These are phyloP conservation scores for Catagonus wagneri DNA, from an alignment of 2,113 vertebrate species.

Conservation along the genomic window DNA sequence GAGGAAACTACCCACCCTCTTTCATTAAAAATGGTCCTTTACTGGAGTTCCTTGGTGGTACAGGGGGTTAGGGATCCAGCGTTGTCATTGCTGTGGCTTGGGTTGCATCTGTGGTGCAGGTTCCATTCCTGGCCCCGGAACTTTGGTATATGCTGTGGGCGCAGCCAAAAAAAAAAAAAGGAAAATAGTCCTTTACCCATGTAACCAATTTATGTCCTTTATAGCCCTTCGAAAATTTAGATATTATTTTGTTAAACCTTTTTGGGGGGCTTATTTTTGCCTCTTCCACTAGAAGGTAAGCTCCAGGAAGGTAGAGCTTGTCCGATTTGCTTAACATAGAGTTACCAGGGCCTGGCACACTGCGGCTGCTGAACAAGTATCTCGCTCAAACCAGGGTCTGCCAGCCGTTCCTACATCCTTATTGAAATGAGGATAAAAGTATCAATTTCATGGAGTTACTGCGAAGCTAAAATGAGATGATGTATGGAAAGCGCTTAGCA, in stretches of 20 bases:
- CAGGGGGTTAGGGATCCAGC: too few relatives aligned
- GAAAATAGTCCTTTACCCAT: neutral
- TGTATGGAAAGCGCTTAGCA: neutral
- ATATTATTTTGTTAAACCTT: neutral
- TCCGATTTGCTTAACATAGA: neutral
- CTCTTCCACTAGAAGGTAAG: neutral
- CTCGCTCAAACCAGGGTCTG: neutral
- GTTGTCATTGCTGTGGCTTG: too few relatives aligned
- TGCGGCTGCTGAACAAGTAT: neutral
- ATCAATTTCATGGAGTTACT: neutral
- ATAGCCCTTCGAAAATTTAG: neutral
- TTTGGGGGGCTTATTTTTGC: neutral
- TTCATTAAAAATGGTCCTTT: conserved; percentile 3
- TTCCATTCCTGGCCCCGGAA: too few relatives aligned
- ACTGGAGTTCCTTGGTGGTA: too few relatives aligned
- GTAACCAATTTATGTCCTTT: neutral
- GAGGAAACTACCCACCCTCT: neutral
- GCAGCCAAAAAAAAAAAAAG: too few relatives aligned
- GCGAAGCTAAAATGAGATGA: neutral
- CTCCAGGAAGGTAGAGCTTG: neutral
- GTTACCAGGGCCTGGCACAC: neutral
- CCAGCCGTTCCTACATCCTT: neutral
- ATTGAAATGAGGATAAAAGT: neutral
- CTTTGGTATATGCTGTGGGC: too few relatives aligned
- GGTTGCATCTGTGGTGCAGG: too few relatives aligned